phyloP scores from a whole-genome alignment of 1,140 invertebrate species.

The Drosophila ohnishii region DNA sequence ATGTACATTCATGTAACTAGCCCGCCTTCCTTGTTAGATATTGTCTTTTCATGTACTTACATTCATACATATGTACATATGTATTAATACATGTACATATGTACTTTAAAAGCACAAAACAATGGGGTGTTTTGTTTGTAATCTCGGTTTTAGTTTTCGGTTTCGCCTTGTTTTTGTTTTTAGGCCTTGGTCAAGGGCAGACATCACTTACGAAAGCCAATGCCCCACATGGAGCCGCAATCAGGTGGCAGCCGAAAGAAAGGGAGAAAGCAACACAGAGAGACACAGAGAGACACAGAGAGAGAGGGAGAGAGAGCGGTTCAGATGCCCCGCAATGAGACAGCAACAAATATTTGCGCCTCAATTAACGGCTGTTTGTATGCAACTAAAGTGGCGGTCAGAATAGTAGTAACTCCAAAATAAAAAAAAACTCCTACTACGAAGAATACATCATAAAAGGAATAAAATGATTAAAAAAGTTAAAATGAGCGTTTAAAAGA shows the following conservation, averaged over 20 bases:
- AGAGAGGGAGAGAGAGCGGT: not conserved
- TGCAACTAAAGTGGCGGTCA: constrained; percentile 12
- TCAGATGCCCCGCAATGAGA: constrained; percentile 7
- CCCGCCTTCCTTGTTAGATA: constrained; percentile 30
- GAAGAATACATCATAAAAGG: too few species aligned
- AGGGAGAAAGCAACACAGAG: constrained; percentile 2
- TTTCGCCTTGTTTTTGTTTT: constrained; percentile 23
- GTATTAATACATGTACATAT: too few species aligned
- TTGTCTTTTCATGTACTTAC: not conserved
- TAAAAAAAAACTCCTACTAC: too few species aligned
- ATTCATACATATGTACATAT: not conserved
- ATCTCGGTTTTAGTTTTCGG: constrained; percentile 27
- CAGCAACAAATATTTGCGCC: constrained; percentile 44
- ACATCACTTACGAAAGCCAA: constrained; percentile 44
- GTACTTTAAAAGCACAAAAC: constrained; percentile 3
- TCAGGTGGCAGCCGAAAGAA: constrained; percentile 14
- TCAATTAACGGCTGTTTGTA: constrained; percentile 51
- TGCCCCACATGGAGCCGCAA: constrained; percentile 25
- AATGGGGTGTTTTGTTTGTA: constrained; percentile 19
- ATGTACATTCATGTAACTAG: not conserved
- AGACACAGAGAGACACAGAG: constrained; percentile 1
- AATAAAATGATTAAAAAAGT: too few species aligned
- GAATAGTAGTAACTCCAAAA: not conserved
- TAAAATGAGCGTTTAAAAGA: too few species aligned
- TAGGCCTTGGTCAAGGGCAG: constrained; percentile 47